Base-by-base conservation (phyloP, 2,113 vertebrate species). In the Struthio camelus region DNA sequence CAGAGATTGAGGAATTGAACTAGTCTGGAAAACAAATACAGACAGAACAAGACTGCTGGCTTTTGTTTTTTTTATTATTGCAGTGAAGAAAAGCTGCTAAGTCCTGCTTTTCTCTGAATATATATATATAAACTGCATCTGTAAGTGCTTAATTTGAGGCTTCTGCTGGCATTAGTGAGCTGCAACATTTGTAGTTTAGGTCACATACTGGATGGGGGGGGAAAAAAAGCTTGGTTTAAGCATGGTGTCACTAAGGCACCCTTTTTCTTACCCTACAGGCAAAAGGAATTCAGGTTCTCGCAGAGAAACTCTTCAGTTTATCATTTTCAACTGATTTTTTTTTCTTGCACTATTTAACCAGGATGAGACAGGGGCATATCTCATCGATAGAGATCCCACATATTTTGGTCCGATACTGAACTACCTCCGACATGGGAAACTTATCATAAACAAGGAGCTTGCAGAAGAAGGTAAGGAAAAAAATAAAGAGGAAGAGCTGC, bases 381-480 rank as follows among this genome's bases (percentile, higher is more conserved):
- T 99, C 97, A 99, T 99, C 66, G 99, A 99, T 97, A 98, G 99
- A 95, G 99, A 99, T 97, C 99, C 99, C 88, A 99, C 99, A 0
- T 99, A 99, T 96, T 99, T 99, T 28, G 99, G 99, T n/a, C 99
- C 99, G 1, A 99, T 99, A 90, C 98, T 99, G 59, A 99, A 99
- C 97, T 99, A 99, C 98, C 98, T 99, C 95, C 98, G 99, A n/a
- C 99, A 99, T 2, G 99, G 99, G 86, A 99, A 99, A 96, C 98
- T 99, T 95, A 99, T 99, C 97, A 99, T 99, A 93, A 99, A 99
- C 90, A 99, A 99, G 97, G 99, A 99, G 87, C 97, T 99, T 72
- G 99, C 99, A 22, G 99, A 99, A 91, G 99, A 99, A 98, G 99
- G 99, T 99, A 94, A 98, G 98, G 56, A 27, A 83, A 34, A 14